Evolutionary conservation across 2,888 invertebrate species (phyloP), one percentile per base, ranked within the genome.

Genomic region (Hipparchia sbordonii): DNA sequence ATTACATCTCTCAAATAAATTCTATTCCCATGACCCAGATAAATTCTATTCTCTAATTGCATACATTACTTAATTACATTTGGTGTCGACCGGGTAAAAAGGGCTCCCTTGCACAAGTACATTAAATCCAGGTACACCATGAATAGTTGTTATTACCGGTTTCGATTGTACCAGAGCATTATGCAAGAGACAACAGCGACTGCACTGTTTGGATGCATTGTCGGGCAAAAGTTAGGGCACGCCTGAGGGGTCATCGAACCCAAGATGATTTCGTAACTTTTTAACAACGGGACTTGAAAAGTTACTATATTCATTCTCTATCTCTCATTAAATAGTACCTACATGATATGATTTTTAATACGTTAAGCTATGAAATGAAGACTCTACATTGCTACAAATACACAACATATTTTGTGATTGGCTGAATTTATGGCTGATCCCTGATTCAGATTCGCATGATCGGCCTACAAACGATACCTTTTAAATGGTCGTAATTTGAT

Each of bases 151-250:
- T 39, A 39, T 73, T 73, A 67, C 67, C 57, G 59, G 39, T 61
- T 54, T 57, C 51, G 45, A 56, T 67, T 62, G 56, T 48, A 62
- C 52, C 68, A 70, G 63, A 65, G 63, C 56, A 70, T 73, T 70
- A 67, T 70, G 70, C 72, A 76, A 74, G 8, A 57, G 57, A 57
- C 57, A 57, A 56, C 72, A 62, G 10, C 54, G 56, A 67, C 45
- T 57, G 13, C 13, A 57, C 57, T 57, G 70, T 63, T 70, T 54
- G 66, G 70, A 67, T 72, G 74, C 74, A 71, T 73, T 68, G 73
- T 65, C 67, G 69, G 61, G 72, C 63, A 71, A 74, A 76, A 72
- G 63, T 69, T 72, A 72, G 77, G 77, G 74, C 76, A 70, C 70
- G 71, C 46, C 71, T 57, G 65, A 54, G 61, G 67, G 77, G 73